Conservation (phyloP, 1,140 invertebrate genomes). For the Bombus impatiens region DNA sequence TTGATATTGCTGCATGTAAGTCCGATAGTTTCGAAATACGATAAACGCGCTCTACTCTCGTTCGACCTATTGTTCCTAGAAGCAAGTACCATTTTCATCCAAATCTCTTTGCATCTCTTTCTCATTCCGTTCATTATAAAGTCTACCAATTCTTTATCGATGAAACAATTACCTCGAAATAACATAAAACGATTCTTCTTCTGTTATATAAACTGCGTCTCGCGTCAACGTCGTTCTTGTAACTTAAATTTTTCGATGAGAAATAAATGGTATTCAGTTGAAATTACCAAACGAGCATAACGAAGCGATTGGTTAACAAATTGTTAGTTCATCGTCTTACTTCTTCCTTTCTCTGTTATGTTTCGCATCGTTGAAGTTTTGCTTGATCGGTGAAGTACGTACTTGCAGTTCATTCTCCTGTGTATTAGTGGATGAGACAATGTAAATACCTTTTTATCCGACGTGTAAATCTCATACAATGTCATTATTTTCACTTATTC, state of each 20-base stretch:
- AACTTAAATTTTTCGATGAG: background rate
- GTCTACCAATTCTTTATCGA: background rate
- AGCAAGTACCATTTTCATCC: background rate
- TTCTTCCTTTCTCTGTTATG: no score
- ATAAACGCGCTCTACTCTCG: background rate
- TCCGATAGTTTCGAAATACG: slow-evolving; percentile 39
- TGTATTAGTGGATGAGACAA: no score
- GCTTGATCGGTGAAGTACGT: background rate
- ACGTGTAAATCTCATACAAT: background rate
- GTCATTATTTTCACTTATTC: background rate
- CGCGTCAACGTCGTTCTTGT: background rate
- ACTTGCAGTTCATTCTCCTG: no score
- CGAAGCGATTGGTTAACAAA: background rate
- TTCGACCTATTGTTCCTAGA: slow-evolving; percentile 15
- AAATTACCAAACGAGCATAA: background rate
- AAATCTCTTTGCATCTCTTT: background rate
- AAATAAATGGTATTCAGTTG: background rate
- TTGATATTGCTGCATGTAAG: slow-evolving; percentile 62
- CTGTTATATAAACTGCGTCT: background rate
- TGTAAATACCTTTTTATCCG: no score
- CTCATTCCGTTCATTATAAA: background rate
- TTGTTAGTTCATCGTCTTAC: background rate
- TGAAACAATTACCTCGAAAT: background rate
- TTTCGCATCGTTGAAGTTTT: background rate
- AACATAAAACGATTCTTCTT: no score